A percentile compares a stretch with the other conserved stretches of the same genome.
phyloP scores from a whole-genome alignment of 2,888 invertebrate genomes.

The Lordiphosa andalusiaca region DNA sequence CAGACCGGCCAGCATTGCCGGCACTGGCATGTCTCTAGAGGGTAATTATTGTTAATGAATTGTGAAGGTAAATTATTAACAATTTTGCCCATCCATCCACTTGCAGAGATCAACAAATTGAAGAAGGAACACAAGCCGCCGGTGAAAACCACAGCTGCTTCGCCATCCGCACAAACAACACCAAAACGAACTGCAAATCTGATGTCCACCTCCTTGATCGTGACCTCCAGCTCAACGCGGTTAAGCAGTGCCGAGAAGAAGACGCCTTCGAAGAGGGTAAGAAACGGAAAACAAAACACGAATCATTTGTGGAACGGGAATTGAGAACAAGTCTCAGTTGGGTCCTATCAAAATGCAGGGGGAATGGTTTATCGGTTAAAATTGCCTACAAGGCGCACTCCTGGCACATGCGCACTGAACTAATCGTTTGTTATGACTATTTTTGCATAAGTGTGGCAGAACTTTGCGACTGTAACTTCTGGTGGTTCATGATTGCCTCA shows the following conservation, averaged over 20 bases:
- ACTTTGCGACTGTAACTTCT: too few relatives aligned
- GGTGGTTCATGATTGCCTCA: too few relatives aligned
- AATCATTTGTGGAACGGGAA: too few relatives aligned
- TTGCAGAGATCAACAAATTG: constrained; percentile 77
- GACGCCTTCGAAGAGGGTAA: constrained; percentile 77
- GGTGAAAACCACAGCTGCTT: constrained; percentile 74
- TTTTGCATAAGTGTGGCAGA: too few relatives aligned
- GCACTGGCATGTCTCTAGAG: constrained; percentile 87
- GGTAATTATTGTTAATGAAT: constrained; percentile 50
- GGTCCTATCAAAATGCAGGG: too few relatives aligned
- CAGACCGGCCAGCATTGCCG: constrained; percentile 90
- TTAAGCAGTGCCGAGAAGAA: constrained; percentile 77
- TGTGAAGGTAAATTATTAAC: not conserved
- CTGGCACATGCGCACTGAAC: too few relatives aligned
- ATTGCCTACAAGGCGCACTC: too few relatives aligned
- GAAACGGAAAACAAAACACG: not conserved
- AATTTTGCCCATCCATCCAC: not conserved
- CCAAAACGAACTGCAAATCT: constrained; percentile 79
- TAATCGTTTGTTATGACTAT: too few relatives aligned
- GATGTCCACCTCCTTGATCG: constrained; percentile 78
- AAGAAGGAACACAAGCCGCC: constrained; percentile 81
- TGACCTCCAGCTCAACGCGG: constrained; percentile 75
- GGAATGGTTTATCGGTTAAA: too few relatives aligned
- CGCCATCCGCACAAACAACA: constrained; percentile 79
- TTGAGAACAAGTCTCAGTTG: too few relatives aligned